Percentiles rank a stretch among this genome's conserved stretches.
These are phyloP conservation scores for Excalfactoria chinensis DNA, from an alignment of 2,113 vertebrate genomes.

Conservation along the genomic window DNA sequence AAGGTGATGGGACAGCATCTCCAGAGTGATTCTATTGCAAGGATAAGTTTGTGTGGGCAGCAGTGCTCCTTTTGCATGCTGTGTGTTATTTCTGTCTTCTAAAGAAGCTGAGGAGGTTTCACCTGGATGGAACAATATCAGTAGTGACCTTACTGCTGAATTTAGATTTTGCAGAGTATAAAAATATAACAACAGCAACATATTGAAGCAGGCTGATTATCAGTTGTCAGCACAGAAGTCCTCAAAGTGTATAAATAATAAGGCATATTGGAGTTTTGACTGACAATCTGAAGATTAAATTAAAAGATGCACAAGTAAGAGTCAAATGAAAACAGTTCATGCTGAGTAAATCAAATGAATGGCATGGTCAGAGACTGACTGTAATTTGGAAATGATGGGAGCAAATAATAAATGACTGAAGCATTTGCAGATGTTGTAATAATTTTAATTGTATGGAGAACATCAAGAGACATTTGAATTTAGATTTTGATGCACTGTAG, in stretches of 20 bases:
- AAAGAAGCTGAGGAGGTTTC: not conserved
- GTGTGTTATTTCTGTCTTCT: not conserved
- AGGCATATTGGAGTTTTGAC: constrained; percentile 6
- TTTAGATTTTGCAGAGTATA: not conserved
- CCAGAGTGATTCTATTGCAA: not conserved
- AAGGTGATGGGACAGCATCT: not conserved
- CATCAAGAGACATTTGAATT: constrained; percentile 13
- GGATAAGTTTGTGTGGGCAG: not conserved
- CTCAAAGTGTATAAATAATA: constrained; percentile 30
- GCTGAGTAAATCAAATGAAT: constrained; percentile 57
- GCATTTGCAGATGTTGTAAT: constrained; percentile 13
- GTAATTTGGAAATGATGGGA: constrained; percentile 43
- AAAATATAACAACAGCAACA: not conserved
- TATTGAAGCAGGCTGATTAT: constrained; percentile 2
- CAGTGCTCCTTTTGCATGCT: not conserved
- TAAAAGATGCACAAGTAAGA: constrained; percentile 32
- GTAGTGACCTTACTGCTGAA: not conserved
- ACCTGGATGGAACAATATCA: not conserved
- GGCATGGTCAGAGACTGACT: constrained; percentile 35
- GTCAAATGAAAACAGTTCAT: constrained; percentile 28
- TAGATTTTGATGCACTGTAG: not conserved
- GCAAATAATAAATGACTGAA: constrained; percentile 32
- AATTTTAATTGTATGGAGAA: not conserved
- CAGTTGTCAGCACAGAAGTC: not conserved
- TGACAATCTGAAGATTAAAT: constrained; percentile 52